These are phyloP conservation scores for Orbicella faveolata DNA, from an alignment of 64 coral and sea anemone genomes.

Conservation along the genomic window DNA sequence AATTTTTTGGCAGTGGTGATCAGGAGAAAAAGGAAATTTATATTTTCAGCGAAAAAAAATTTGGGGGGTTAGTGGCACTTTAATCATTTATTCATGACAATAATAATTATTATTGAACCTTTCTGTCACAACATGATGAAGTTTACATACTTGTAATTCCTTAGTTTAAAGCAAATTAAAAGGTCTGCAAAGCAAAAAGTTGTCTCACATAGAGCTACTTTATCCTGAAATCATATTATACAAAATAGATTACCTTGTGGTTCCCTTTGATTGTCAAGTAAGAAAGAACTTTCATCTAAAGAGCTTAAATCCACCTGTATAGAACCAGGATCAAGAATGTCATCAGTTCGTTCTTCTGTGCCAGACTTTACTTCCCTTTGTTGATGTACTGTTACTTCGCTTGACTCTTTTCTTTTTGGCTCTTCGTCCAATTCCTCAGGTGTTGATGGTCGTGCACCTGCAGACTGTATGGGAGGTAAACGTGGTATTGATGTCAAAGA, in stretches of 20 bases:
- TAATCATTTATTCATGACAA: too few species aligned
- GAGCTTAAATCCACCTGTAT: slow-evolving; percentile 9
- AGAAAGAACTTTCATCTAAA: not conserved
- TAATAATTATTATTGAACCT: too few species aligned
- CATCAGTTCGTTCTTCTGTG: not conserved
- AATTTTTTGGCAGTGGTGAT: too few species aligned
- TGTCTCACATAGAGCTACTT: not conserved
- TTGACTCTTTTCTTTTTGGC: too few species aligned
- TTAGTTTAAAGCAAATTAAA: too few species aligned
- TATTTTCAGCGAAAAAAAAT: too few species aligned
- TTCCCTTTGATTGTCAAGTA: not conserved
- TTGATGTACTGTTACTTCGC: too few species aligned
- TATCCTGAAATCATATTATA: not conserved
- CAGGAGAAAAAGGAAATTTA: too few species aligned
- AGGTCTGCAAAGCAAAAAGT: not conserved
- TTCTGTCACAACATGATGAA: too few species aligned
- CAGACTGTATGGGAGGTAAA: slow-evolving; percentile 88
- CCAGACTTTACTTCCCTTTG: not conserved
- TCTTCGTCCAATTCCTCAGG: not conserved
- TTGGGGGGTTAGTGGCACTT: too few species aligned
- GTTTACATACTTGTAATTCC: too few species aligned
- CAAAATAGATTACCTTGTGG: not conserved
- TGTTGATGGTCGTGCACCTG: slow-evolving; percentile 57
- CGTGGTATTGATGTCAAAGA: slow-evolving; percentile 66
- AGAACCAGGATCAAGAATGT: slow-evolving; percentile 24